These are phyloP conservation scores for Caenorhabditis sp. DNA, from an alignment of 2,888 invertebrate genomes.

Conservation along the genomic window DNA sequence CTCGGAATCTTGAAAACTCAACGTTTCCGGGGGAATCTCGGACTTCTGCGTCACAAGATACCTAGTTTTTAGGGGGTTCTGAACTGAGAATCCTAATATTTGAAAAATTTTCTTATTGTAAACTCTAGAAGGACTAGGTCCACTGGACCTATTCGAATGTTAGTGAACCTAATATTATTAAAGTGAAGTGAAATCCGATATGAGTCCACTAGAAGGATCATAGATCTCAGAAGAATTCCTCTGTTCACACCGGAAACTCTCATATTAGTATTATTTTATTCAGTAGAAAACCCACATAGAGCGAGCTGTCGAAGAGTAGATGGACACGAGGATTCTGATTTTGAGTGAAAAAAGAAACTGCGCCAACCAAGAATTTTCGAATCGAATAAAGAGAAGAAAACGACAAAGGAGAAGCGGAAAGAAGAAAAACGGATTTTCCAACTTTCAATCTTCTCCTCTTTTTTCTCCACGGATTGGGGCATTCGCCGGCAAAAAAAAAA, in stretches of 20 bases:
- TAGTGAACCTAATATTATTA: too few relatives aligned
- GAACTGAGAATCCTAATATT: too few relatives aligned
- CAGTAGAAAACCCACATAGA: neutral
- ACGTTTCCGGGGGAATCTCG: too few relatives aligned
- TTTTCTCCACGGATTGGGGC: conserved; percentile 5
- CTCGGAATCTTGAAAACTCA: too few relatives aligned
- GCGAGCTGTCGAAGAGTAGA: conserved; percentile 1
- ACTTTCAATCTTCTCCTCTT: conserved; percentile 19
- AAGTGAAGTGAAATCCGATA: too few relatives aligned
- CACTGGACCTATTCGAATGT: too few relatives aligned
- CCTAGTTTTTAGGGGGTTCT: too few relatives aligned
- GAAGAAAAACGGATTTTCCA: conserved; percentile 36
- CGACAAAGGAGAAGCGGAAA: conserved; percentile 24
- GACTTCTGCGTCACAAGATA: too few relatives aligned
- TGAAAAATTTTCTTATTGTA: too few relatives aligned
- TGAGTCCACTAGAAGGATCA: neutral
- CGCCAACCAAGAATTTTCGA: conserved; percentile 25
- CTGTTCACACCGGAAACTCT: neutral
- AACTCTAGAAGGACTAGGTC: too few relatives aligned
- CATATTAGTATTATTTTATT: neutral
- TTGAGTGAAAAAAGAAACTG: conserved; percentile 14
- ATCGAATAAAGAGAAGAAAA: conserved; percentile 47
- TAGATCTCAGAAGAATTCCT: conserved; percentile 1
- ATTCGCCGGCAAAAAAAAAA: conserved; percentile 1
- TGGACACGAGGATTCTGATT: conserved; percentile 36